Conservation (phyloP, 2,113 vertebrate species). For the Brienomyrus brachyistius region DNA sequence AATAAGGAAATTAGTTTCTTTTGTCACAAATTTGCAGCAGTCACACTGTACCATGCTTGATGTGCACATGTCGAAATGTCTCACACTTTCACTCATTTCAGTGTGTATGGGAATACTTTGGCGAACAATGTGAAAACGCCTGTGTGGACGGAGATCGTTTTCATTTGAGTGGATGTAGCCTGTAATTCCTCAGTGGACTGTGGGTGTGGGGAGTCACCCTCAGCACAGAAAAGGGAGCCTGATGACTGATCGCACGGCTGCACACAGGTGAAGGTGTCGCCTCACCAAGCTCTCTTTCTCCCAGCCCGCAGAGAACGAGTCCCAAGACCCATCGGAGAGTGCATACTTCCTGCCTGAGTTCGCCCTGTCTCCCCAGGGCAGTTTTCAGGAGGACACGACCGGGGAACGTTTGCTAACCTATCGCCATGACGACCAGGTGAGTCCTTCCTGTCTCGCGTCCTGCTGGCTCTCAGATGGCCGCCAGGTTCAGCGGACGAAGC, state of each 20-base stretch:
- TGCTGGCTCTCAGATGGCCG: neutral
- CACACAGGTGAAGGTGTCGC: neutral
- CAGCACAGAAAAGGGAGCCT: neutral
- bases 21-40: too few relatives aligned
- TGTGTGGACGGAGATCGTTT: too few relatives aligned
- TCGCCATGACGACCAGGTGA: conserved; percentile 81
- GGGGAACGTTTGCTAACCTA: conserved; percentile 84
- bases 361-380: conserved; percentile 84
- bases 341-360: conserved; percentile 89
- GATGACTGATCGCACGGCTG: neutral
- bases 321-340: conserved; percentile 56
- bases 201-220: neutral
- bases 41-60: too few relatives aligned
- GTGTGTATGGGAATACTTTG: too few relatives aligned
- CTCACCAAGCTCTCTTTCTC: neutral
- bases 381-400: conserved; percentile 82
- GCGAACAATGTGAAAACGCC: too few relatives aligned
- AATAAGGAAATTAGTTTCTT: too few relatives aligned
- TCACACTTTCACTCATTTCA: neutral
- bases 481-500: neutral
- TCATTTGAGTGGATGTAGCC: neutral
- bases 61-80: neutral
- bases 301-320: conserved; percentile 56
- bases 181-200: neutral
- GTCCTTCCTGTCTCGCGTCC: conserved; percentile 22